phyloP scores from a whole-genome alignment of 2,113 vertebrate species.

The Urocolius indicus region DNA sequence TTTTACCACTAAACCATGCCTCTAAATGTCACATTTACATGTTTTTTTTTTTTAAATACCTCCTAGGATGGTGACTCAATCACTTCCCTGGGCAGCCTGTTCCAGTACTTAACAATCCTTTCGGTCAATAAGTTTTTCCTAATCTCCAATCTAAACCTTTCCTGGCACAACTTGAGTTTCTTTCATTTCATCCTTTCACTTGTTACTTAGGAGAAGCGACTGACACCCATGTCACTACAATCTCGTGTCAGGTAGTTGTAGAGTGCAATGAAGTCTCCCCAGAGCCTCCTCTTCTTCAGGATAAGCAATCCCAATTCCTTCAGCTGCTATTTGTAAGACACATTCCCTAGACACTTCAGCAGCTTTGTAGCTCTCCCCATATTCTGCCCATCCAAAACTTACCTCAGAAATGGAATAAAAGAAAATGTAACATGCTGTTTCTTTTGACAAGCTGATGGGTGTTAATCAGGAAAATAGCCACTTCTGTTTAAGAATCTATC shows the following conservation, averaged over 20 bases:
- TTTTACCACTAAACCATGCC: neutral
- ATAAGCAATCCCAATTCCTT: neutral
- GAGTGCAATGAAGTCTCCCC: rapidly evolving
- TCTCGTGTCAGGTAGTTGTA: neutral
- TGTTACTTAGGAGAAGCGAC: neutral
- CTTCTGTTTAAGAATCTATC: neutral
- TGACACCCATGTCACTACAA: rapidly evolving
- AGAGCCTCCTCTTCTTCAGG: neutral
- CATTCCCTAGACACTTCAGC: neutral
- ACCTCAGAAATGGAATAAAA: neutral
- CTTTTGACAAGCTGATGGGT: neutral
- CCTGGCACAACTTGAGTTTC: rapidly evolving
- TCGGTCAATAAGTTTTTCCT: neutral
- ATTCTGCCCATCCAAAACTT: neutral
- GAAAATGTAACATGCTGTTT: neutral
- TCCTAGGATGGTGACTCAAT: neutral
- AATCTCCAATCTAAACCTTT: neutral
- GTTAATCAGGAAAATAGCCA: neutral
- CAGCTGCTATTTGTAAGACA: neutral
- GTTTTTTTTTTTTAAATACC: neutral
- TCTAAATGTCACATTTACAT: rapidly evolving
- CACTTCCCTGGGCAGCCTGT: neutral
- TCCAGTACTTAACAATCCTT: neutral
- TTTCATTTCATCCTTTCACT: neutral
- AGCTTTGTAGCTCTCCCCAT: rapidly evolving